These are phyloP conservation scores for Aleiodes leptofemur DNA, from an alignment of 2,888 invertebrate species.

Conservation along the genomic window DNA sequence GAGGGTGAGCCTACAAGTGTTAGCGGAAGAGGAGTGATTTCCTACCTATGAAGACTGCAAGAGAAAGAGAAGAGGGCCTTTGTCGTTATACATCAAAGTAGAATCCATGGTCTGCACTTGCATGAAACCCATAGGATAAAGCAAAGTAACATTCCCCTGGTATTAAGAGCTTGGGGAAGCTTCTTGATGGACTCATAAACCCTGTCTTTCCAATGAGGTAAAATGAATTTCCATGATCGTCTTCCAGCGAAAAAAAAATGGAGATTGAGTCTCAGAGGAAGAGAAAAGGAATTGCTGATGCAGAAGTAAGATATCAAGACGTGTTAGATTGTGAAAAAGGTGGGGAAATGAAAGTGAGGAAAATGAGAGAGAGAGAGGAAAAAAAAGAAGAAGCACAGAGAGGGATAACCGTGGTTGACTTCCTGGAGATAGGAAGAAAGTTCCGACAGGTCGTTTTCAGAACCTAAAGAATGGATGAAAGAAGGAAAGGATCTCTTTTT, in stretches of 20 bases:
- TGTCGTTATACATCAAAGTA: constrained; percentile 57
- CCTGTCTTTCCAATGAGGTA: neutral
- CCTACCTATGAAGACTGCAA: neutral
- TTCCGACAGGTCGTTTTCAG: constrained; percentile 26
- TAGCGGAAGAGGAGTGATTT: constrained; percentile 28
- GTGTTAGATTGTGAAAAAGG: constrained; percentile 43
- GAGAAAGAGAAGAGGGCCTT: constrained; percentile 46
- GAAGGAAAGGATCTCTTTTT: neutral
- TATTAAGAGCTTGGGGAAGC: no score
- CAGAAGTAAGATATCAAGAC: constrained; percentile 25
- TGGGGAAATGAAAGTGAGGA: constrained; percentile 4
- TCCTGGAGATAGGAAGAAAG: constrained; percentile 11
- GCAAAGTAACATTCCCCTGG: neutral
- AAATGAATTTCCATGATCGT: constrained; percentile 1
- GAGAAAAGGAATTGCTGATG: constrained; percentile 14
- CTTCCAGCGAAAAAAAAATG: constrained; percentile 1
- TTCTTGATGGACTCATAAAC: no score
- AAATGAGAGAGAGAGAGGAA: constrained; percentile 6
- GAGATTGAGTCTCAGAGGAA: neutral
- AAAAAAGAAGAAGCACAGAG: neutral
- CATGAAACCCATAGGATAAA: constrained; percentile 28
- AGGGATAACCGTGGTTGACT: constrained; percentile 9
- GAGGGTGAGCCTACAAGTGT: constrained; percentile 11
- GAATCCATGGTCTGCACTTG: constrained; percentile 40
- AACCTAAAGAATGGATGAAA: no score